A percentile compares a stretch with the other conserved stretches of the same genome.
Evolutionary conservation across 64 coral and sea anemone species (phyloP).

Genomic region (Trachythela sp.): DNA sequence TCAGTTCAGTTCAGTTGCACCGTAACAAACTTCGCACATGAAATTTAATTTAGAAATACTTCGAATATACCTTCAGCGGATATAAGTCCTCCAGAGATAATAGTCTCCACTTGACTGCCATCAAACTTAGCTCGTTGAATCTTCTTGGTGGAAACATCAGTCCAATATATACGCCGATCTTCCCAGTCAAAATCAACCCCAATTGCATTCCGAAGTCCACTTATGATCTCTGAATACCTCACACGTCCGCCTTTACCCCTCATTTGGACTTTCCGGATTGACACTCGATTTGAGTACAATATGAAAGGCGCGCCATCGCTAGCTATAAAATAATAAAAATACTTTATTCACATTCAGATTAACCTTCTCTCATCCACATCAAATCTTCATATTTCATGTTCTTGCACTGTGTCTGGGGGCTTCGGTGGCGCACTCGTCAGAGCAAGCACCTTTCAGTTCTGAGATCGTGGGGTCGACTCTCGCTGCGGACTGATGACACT

Average conservation of each 20-base stretch:
- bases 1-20: too few species aligned
- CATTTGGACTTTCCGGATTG: conserved; percentile 60
- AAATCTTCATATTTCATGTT: too few species aligned
- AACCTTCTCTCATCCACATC: too few species aligned
- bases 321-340: neutral
- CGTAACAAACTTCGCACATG: too few species aligned
- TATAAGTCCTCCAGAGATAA: conserved; percentile 52
- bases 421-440: too few species aligned
- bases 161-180: conserved; percentile 68
- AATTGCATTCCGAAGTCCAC: conserved; percentile 41
- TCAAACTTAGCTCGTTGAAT: conserved; percentile 67
- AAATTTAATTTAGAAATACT: too few species aligned
- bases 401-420: too few species aligned
- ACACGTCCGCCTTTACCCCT: neutral
- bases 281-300: conserved; percentile 57
- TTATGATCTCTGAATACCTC: conserved; percentile 28
- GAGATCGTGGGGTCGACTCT: too few species aligned
- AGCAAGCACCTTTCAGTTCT: too few species aligned
- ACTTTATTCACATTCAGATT: neutral
- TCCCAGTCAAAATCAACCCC: conserved; percentile 89
- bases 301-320: conserved; percentile 37
- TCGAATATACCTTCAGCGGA: conserved; percentile 72
- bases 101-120: conserved; percentile 59
- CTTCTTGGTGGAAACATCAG: conserved; percentile 56
- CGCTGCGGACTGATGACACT: too few species aligned